Evolutionary conservation across 2,888 invertebrate species (phyloP).

Genomic region (Protonemura montana): DNA sequence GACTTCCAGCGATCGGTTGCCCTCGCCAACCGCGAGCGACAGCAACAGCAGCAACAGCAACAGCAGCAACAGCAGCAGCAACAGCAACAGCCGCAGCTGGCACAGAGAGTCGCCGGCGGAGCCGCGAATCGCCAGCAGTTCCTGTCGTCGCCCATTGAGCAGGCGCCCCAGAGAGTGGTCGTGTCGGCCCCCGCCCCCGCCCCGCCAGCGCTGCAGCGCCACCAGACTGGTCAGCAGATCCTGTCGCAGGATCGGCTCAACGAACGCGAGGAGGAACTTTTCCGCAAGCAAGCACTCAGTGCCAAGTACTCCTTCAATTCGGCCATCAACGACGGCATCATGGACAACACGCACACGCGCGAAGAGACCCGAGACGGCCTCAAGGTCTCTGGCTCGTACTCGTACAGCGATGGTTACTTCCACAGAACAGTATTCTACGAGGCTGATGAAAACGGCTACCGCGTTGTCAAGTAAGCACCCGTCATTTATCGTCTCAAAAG

Average conservation of each 20-base stretch:
- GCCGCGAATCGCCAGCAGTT: not conserved
- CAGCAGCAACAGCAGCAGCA: not conserved
- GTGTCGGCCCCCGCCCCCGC: not conserved
- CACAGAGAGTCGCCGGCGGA: not conserved
- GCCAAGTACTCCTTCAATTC: constrained; percentile 62
- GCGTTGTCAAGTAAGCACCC: constrained; percentile 62
- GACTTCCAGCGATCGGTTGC: constrained; percentile 19
- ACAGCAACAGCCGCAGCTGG: not conserved
- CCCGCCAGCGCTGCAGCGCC: not conserved
- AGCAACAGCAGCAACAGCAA: not conserved
- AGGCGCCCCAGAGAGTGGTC: not conserved
- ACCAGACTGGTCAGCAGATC: not conserved
- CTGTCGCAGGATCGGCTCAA: not conserved
- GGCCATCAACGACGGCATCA: constrained; percentile 61
- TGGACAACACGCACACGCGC: constrained; percentile 59
- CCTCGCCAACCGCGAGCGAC: not conserved
- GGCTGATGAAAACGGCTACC: constrained; percentile 69
- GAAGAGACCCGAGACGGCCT: constrained; percentile 61
- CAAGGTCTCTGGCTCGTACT: constrained; percentile 63
- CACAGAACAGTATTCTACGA: constrained; percentile 65
- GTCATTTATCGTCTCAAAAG: too few relatives aligned
- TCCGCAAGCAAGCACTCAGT: constrained; percentile 52
- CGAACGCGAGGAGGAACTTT: constrained; percentile 30
- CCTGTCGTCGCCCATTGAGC: not conserved
- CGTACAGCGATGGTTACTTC: constrained; percentile 68